phyloP scores from a whole-genome alignment of 2,888 invertebrate species.

The Ariolimax columbianus region DNA sequence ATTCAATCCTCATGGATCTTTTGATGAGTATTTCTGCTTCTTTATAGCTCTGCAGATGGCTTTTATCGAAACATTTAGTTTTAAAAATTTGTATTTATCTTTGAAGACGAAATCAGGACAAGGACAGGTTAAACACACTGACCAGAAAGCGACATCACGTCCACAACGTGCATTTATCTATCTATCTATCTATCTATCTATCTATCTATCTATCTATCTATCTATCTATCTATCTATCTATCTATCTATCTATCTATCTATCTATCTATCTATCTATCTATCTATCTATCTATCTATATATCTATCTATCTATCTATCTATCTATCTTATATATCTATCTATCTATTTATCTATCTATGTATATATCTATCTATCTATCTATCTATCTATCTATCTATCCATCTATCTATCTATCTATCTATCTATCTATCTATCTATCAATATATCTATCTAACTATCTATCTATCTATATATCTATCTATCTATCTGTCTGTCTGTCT shows the following conservation, averaged over 20 bases:
- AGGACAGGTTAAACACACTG: too few relatives aligned
- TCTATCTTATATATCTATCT: slow-evolving; percentile 11
- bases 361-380: slow-evolving; percentile 18
- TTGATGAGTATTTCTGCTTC: too few relatives aligned
- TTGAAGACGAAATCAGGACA: too few relatives aligned
- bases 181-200: not conserved
- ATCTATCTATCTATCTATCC: slow-evolving; percentile 18
- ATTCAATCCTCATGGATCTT: too few relatives aligned
- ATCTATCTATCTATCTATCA: slow-evolving; percentile 5
- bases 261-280: slow-evolving; percentile 10
- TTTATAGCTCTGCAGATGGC: too few relatives aligned
- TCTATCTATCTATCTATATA: not conserved
- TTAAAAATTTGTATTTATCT: too few relatives aligned
- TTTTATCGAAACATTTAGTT: too few relatives aligned
- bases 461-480: not conserved
- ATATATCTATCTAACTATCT: not conserved
- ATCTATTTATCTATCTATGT: slow-evolving; percentile 16
- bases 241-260: slow-evolving; percentile 14
- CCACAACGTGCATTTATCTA: too few relatives aligned
- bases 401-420: slow-evolving; percentile 15
- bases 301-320: not conserved
- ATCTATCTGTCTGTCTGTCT: slow-evolving; percentile 9
- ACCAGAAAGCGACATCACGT: too few relatives aligned
- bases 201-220: not conserved
- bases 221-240: slow-evolving; percentile 12